A percentile compares a stretch with the other conserved stretches of the same genome.
Evolutionary conservation across 2,113 vertebrate species (phyloP).

Genomic region (Myocastor coypus): DNA sequence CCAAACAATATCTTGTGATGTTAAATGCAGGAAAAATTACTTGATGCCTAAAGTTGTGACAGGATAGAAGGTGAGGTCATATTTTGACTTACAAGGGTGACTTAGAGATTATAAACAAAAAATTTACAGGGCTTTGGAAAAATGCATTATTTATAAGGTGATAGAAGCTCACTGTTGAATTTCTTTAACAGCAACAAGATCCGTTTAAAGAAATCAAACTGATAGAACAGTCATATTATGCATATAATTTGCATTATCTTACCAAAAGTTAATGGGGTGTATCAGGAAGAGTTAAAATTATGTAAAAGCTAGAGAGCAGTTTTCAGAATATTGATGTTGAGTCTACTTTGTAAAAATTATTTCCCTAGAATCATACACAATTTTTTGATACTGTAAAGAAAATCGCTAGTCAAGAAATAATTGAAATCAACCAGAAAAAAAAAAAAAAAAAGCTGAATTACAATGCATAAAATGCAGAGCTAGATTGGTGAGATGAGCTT

Average conservation of each 20-base stretch:
- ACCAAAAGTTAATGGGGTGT: neutral
- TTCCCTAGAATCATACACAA: neutral
- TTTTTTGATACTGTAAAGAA: neutral
- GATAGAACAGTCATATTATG: neutral
- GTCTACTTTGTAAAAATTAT: neutral
- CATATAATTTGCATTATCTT: conserved; percentile 15
- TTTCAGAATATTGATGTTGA: neutral
- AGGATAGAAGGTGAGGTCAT: neutral
- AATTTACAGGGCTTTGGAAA: neutral
- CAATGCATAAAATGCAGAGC: too few relatives aligned
- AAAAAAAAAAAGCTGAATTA: too few relatives aligned
- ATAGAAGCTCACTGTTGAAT: neutral
- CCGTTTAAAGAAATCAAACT: conserved; percentile 41
- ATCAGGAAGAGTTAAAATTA: neutral
- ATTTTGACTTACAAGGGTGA: neutral
- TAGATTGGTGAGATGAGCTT: too few relatives aligned
- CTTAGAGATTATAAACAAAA: conserved; percentile 40
- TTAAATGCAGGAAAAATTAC: neutral
- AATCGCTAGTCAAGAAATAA: neutral
- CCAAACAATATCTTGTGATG: conserved; percentile 12
- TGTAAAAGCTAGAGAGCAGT: neutral
- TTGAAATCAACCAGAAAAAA: neutral
- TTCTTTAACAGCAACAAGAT: neutral
- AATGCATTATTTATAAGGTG: conserved; percentile 43
- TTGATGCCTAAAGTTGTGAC: conserved; percentile 7